A percentile compares a stretch with the other conserved stretches of the same genome.
Conservation (phyloP, 2,888 invertebrate species). For the Drosophila formosana region DNA sequence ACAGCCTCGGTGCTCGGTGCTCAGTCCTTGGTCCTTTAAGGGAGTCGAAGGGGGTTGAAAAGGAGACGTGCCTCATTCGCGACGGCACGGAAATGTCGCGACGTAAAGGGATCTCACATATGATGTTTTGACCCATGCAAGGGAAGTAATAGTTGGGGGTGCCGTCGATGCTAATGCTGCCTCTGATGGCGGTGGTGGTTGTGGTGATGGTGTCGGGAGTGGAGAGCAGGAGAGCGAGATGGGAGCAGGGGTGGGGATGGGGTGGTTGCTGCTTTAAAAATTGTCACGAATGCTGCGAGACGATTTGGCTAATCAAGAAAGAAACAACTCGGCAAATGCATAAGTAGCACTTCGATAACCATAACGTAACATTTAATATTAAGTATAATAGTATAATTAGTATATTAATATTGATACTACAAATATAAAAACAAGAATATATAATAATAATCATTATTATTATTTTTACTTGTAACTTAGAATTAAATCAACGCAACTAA, state of each 20-base stretch:
- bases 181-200: conserved; percentile 1
- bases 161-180: conserved; percentile 11
- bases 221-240: background rate
- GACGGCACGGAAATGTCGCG: conserved; percentile 31
- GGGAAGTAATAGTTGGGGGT: background rate
- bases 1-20: background rate
- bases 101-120: conserved; percentile 37
- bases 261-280: conserved; percentile 29
- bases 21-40: conserved; percentile 9
- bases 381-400: background rate
- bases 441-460: too few relatives aligned
- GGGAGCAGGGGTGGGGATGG: background rate
- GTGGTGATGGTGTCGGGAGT: background rate
- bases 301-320: conserved; percentile 9
- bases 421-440: too few relatives aligned
- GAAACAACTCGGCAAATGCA: background rate
- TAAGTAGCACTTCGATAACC: background rate
- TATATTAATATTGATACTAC: too few relatives aligned
- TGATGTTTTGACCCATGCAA: conserved; percentile 46
- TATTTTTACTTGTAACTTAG: too few relatives aligned
- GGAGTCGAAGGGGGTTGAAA: conserved; percentile 38
- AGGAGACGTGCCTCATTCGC: conserved; percentile 28
- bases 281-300: background rate
- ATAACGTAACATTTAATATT: background rate
- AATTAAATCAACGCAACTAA: too few relatives aligned